Base-by-base conservation (phyloP, 2,113 vertebrate genomes). In the Falcunculus frontatus region DNA sequence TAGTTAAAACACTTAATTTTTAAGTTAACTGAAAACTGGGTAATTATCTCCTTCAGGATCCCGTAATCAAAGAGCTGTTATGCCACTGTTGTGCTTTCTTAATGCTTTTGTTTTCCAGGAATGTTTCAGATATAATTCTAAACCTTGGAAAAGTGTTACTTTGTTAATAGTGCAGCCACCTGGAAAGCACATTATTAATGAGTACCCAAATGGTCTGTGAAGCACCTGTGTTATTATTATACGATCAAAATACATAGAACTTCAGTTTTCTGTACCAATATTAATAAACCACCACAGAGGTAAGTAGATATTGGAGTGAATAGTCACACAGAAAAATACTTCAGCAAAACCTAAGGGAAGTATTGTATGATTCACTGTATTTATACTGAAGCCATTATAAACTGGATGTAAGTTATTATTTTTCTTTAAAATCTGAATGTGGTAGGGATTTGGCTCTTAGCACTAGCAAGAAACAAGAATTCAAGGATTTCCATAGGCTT, bases 271-370 rank as follows among this genome's bases (percentile, higher is more conserved):
- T 95, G 37, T 96, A 75, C 64, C 89, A 75, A 57, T 90, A 75
- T 92, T 93, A 92, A 89, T 94, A 96, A 96, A 75, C 35, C 69
- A 78, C 76, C 53, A 39, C 57, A 39, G 80, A 89, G 89, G 88
- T 94, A 96, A 96, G 88, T 94, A 74, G 56, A 10, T 92, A 89
- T 35, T 81, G 59, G 41, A 74, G 27, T 64, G 65, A 91, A 75
- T 41, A 91, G 56, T 89, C 69, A 68, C 63, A 56, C 41, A 75
- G 72, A 64, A 93, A 90, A 92, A 84, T 70, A 67, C 53, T 94
- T 88, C 1, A 81, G 41, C 62, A 88, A 86, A 95, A 93, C 62
- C 56, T 68, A 64, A 83, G 60, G 72, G 80, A 90, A 68, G 22
- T 94, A 77, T 46, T 84, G 12, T 44, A 37, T 94, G 85, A 86